Conservation (phyloP, 2,113 vertebrate genomes). For the Triplophysa tibetana region DNA sequence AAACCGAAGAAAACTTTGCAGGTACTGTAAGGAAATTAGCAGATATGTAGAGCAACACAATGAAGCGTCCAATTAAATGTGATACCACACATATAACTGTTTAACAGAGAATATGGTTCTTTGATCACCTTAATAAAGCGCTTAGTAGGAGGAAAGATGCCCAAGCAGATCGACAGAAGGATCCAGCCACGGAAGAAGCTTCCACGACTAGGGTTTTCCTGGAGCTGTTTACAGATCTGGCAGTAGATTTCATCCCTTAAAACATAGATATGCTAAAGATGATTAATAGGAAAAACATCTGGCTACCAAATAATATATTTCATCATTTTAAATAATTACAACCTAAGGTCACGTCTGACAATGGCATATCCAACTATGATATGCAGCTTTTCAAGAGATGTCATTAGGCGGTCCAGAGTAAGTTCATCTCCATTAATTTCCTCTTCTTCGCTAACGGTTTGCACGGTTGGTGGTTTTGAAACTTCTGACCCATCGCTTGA, state of each 20-base stretch:
- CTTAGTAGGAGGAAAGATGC: constrained; percentile 90
- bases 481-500: constrained; percentile 43
- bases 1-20: constrained; percentile 86
- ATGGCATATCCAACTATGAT: constrained; percentile 88
- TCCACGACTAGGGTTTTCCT: constrained; percentile 81
- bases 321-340: neutral
- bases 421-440: constrained; percentile 72
- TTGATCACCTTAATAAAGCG: constrained; percentile 79
- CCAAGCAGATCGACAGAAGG: constrained; percentile 91
- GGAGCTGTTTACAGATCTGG: constrained; percentile 98
- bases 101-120: neutral
- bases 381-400: constrained; percentile 91
- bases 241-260: constrained; percentile 96
- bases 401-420: constrained; percentile 81
- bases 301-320: neutral
- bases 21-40: constrained; percentile 74
- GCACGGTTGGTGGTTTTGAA: constrained; percentile 59
- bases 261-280: neutral
- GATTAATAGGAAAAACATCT: neutral
- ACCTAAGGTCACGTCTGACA: constrained; percentile 86
- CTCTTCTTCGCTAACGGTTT: constrained; percentile 73
- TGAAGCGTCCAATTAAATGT: neutral
- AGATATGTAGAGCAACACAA: neutral
- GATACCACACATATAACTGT: neutral
- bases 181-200: constrained; percentile 92